Evolutionary conservation across 1,140 invertebrate genomes (phyloP), one percentile per base, ranked within the genome.

Genomic region (Heliothis virescens): DNA sequence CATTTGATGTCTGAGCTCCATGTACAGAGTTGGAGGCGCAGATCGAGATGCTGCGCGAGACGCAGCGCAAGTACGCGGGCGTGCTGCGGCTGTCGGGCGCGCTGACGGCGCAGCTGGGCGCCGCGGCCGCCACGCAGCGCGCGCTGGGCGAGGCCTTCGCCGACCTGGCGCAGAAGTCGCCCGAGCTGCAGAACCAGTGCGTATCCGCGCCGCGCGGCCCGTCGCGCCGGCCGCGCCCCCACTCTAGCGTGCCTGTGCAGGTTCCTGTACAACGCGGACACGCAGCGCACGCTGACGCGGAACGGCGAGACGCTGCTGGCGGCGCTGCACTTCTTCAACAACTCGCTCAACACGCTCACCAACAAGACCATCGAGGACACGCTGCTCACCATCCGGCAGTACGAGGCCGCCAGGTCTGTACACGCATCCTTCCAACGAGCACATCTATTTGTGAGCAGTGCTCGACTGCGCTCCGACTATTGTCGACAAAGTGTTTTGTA

Each of bases 341-440:
- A 98, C 65, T 98, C 98, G 60, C 97, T 99, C 12, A 98, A 98
- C 93, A 99, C 99, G 52, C 95, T 99, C 85, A 98, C 98, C 94
- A 98, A 99, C 94, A 99, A 99, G 95, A 99, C 98, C 34, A 99
- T 99, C 90, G 98, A 99, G 94, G 99, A 99, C 92, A 99, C 98
- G 1, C 95, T 99, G 84, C 96, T 98, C 76, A 99, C 99, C 69
- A 97, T 99, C 85, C 96, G 98, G 88, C 97, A 98, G 90, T 99
- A 99, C 94, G 98, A 99, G 95, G 97, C 96, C 62, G 97, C 98
- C 62, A 97, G 98, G 98, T 98, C 34, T 13, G 57, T 60, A 59
- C 9, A 55, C n/a, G 18, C 53, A 55, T 7, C 1, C 5, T 15
- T 7, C n/a, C 13, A 13, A 53, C 5, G 1, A 15, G 5, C 52